Conservation (phyloP, 2,113 vertebrate genomes). For the Dryoscopus gambensis region DNA sequence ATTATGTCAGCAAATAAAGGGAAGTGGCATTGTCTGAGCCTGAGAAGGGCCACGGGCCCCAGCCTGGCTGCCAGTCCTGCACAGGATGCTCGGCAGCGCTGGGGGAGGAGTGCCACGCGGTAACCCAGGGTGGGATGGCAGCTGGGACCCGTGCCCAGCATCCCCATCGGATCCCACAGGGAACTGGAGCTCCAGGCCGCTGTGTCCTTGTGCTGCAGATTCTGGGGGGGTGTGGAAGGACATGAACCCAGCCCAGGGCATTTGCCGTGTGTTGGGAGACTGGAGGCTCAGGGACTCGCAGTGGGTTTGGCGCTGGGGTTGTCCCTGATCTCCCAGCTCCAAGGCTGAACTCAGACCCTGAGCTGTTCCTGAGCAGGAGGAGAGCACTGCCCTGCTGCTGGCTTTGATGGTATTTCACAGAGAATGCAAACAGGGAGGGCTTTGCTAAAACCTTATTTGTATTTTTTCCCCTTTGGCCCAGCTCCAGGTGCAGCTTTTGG, state of each 20-base stretch:
- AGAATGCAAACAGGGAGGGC: neutral
- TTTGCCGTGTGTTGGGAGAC: rapidly evolving
- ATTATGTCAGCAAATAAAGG: neutral
- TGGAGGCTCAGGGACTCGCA: neutral
- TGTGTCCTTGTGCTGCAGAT: neutral
- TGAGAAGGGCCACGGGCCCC: neutral
- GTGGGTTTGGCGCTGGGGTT: neutral
- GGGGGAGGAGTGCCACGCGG: rapidly evolving
- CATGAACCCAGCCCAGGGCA: rapidly evolving
- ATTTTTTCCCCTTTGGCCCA: neutral
- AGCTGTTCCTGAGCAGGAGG: neutral
- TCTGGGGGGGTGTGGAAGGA: rapidly evolving
- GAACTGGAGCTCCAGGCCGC: rapidly evolving
- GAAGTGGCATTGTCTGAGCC: neutral
- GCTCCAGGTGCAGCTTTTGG: neutral
- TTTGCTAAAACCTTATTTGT: neutral
- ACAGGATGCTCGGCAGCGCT: rapidly evolving
- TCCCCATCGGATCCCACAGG: rapidly evolving
- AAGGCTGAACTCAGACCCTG: neutral
- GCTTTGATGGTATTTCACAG: rapidly evolving
- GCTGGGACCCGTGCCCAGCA: rapidly evolving
- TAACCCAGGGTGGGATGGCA: rapidly evolving
- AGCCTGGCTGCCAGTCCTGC: neutral
- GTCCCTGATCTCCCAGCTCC: neutral
- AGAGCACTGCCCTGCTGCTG: neutral